Evolutionary conservation across 2,113 vertebrate species (phyloP).

Genomic region (Rousettus leschenaultii): DNA sequence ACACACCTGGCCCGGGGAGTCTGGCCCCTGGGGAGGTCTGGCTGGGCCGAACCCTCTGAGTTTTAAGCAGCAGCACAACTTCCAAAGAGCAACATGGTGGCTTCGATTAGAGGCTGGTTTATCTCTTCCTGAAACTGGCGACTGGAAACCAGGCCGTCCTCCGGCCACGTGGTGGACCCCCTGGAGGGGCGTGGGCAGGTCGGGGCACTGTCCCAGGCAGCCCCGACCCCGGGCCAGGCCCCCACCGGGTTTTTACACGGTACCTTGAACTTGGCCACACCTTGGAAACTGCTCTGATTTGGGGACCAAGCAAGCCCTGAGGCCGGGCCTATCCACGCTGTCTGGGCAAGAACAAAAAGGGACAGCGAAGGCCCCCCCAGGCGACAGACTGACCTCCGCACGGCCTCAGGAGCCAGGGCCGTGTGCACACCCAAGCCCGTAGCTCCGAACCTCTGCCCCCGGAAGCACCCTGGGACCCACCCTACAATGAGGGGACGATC

Average conservation of each 20-base stretch:
- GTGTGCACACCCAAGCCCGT: rapidly evolving
- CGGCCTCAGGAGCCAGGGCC: neutral
- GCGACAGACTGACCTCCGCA: rapidly evolving
- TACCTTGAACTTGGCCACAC: neutral
- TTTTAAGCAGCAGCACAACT: neutral
- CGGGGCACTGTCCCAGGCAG: neutral
- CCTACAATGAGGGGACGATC: neutral
- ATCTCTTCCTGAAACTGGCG: neutral
- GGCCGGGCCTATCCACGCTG: too few relatives aligned
- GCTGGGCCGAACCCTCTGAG: rapidly evolving
- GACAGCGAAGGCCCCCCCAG: rapidly evolving
- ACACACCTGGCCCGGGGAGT: too few relatives aligned
- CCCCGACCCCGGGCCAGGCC: neutral
- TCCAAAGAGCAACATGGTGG: rapidly evolving
- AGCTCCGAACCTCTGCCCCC: neutral
- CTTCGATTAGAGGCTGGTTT: rapidly evolving
- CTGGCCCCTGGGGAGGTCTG: too few relatives aligned
- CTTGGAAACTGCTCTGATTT: neutral
- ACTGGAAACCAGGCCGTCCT: neutral
- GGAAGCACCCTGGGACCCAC: neutral
- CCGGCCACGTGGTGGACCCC: rapidly evolving
- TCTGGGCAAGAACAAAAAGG: rapidly evolving
- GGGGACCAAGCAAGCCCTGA: neutral
- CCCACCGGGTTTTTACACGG: neutral
- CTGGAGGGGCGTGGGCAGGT: neutral